These are phyloP conservation scores for Anoplopoma fimbria DNA, from an alignment of 2,113 vertebrate genomes.

Conservation along the genomic window DNA sequence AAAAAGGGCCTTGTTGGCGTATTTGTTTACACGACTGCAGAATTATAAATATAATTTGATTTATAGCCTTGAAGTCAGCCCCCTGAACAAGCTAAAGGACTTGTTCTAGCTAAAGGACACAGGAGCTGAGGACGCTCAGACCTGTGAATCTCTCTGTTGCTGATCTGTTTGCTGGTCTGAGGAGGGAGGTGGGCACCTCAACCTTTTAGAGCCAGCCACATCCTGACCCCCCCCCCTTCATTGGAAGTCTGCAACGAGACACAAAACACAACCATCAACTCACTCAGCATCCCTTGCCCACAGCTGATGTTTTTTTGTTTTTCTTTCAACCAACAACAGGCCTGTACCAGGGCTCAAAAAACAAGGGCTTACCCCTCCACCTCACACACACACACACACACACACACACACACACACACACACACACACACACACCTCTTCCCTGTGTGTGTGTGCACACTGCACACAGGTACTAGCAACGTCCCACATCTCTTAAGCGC, in stretches of 20 bases:
- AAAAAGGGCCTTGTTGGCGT: neutral
- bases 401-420: neutral
- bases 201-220: constrained; percentile 5
- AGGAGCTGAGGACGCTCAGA: neutral
- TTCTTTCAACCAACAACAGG: constrained; percentile 51
- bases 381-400: neutral
- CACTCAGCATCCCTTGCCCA: neutral
- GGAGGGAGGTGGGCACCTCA: neutral
- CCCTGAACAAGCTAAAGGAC: neutral
- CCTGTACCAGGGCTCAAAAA: neutral
- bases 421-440: neutral
- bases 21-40: neutral
- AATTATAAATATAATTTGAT: neutral
- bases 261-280: neutral
- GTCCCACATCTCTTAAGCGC: constrained; percentile 7
- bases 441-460: too few species aligned
- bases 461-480: constrained; percentile 12
- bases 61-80: neutral
- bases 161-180: neutral
- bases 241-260: neutral
- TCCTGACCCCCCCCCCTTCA: constrained; percentile 23
- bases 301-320: constrained; percentile 34
- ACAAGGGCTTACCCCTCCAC: neutral
- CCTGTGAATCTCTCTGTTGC: neutral
- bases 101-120: too few species aligned